Base-by-base conservation (phyloP, 2,797 vertebrate genomes). In the Chiroxiphia lanceolata region DNA sequence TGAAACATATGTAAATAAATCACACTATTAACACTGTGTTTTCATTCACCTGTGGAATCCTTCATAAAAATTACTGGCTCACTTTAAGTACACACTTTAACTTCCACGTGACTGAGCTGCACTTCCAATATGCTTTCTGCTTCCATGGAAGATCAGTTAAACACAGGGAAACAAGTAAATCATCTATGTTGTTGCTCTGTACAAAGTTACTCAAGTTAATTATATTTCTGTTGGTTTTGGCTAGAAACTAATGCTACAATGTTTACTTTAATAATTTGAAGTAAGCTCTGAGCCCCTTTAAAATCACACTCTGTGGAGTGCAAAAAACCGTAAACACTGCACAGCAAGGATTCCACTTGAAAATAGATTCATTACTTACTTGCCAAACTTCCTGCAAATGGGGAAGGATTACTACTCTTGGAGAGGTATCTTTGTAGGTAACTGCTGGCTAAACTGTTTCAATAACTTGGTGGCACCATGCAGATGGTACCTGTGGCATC, bases 261-360 rank as follows among this genome's bases (percentile, higher is more conserved):
- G 87, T 96, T 96, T 96, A 80, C 92, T 93, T 94, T 95, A 90
- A 96, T 93, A 96, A 95, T 34, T 86, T 59, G 81, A 53, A 89
- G 51, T 26, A 74, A 85, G 68, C 42, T 1, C 74, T 68, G 38
- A 90, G 56, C 34, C 88, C 68, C 94, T 93, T 93, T 65, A 94
- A 90, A 96, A 94, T 91, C 80, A 84, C 88, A 77, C 72, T 72
- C 54, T 20, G 13, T 11, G 44, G 74, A 93, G 85, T 69, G 44
- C 69, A 92, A 88, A 88, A 91, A 82, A 31, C 44, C 56, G 51
- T 94, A 87, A 95, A 91, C 91, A 74, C 54, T 42, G 67, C 83
- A 83, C 59, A 91, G 51, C 3, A 18, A 76, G n/a, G 54, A 48
- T 86, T 86, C 44, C 56, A 29, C 85, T 74, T 40, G 40, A 72